Evolutionary conservation across 2,888 invertebrate genomes (phyloP).

Genomic region (Aethes cnicana): DNA sequence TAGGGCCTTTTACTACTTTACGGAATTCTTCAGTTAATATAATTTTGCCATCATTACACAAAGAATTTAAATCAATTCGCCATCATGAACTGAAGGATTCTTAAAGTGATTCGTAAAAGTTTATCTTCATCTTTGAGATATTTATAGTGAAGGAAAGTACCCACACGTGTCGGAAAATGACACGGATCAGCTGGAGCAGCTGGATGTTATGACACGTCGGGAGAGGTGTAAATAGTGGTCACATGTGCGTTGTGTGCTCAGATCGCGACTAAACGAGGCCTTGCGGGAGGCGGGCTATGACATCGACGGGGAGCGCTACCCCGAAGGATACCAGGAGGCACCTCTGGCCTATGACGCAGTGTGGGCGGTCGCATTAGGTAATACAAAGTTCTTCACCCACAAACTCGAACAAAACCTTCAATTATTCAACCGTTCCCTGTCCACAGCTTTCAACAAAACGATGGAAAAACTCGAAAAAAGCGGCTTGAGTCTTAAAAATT

Average conservation of each 20-base stretch:
- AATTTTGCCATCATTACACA: no score
- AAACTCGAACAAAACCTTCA: background rate
- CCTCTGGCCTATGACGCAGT: slow-evolving; percentile 99
- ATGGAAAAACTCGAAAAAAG: slow-evolving; percentile 92
- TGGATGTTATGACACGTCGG: slow-evolving; percentile 9
- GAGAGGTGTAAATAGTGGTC: slow-evolving; percentile 5
- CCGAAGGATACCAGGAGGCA: slow-evolving; percentile 98
- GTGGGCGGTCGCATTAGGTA: slow-evolving; percentile 98
- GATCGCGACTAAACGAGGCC: slow-evolving; percentile 90
- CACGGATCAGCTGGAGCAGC: slow-evolving; percentile 2
- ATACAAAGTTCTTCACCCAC: slow-evolving; percentile 15
- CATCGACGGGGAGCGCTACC: slow-evolving; percentile 92
- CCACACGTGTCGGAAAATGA: no score
- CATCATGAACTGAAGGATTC: no score
- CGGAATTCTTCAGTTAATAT: no score
- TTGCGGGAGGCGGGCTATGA: slow-evolving; percentile 91
- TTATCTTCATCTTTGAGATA: no score
- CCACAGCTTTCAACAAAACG: slow-evolving; percentile 96
- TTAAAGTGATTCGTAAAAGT: no score
- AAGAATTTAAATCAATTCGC: no score
- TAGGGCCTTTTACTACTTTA: background rate
- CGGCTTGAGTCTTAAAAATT: slow-evolving; percentile 94
- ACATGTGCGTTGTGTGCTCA: slow-evolving; percentile 57
- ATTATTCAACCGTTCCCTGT: slow-evolving; percentile 9
- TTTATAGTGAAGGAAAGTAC: no score